These are phyloP conservation scores for Phasia obesa DNA, from an alignment of 2,888 invertebrate genomes.

Conservation along the genomic window DNA sequence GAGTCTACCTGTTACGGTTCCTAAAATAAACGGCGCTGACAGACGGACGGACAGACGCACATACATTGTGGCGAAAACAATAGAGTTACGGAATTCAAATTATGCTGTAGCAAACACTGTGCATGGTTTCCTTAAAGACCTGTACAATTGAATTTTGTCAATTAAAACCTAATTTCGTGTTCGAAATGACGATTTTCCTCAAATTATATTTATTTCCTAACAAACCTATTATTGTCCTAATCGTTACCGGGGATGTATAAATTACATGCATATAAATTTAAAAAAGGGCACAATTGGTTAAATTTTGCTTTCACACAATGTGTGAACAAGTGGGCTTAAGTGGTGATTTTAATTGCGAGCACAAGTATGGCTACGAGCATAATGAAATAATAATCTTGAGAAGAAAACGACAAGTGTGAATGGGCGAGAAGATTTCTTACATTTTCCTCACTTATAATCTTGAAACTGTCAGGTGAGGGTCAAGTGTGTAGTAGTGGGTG, in stretches of 20 bases:
- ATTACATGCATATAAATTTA: neutral
- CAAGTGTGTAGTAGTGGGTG: constrained; percentile 50
- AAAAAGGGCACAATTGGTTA: neutral
- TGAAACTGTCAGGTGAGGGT: constrained; percentile 51
- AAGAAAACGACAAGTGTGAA: constrained; percentile 28
- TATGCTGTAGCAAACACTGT: too few species aligned
- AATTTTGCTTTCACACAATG: constrained; percentile 23
- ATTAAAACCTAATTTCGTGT: too few species aligned
- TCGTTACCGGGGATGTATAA: constrained; percentile 8
- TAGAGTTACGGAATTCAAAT: too few species aligned
- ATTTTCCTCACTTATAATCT: constrained; percentile 1
- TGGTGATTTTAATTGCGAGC: constrained; percentile 45
- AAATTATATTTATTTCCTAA: too few species aligned
- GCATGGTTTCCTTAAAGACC: too few species aligned
- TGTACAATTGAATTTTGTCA: too few species aligned
- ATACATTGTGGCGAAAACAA: too few species aligned
- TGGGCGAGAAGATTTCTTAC: constrained; percentile 14
- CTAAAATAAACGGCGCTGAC: too few species aligned
- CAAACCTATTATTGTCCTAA: too few species aligned
- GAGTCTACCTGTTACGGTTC: too few species aligned
- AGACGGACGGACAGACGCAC: too few species aligned
- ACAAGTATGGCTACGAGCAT: constrained; percentile 11
- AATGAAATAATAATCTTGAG: constrained; percentile 33
- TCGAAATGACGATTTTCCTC: too few species aligned
- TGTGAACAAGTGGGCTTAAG: constrained; percentile 32